Percentiles rank a stretch among this genome's conserved stretches.
Evolutionary conservation across 2,797 vertebrate genomes (phyloP).

Genomic region (Peromyscus attwateri): DNA sequence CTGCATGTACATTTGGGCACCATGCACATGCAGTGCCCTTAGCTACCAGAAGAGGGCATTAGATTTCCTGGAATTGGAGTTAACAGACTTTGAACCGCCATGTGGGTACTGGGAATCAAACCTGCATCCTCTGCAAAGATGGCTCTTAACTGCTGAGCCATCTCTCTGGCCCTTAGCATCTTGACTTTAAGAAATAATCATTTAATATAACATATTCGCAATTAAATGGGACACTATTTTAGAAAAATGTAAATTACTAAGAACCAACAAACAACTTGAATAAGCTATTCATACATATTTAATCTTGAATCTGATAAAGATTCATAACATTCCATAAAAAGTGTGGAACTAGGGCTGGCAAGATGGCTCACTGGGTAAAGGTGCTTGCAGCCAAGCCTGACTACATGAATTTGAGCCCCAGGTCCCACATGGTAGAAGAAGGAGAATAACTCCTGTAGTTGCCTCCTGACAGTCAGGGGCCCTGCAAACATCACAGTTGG

Average conservation of each 20-base stretch:
- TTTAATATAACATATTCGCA: neutral
- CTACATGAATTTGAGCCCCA: neutral
- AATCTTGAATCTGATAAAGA: neutral
- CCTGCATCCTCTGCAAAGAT: no score
- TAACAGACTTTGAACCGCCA: neutral
- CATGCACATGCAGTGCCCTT: no score
- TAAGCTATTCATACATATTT: neutral
- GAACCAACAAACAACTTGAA: neutral
- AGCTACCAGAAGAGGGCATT: no score
- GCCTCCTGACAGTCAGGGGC: neutral
- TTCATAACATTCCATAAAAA: neutral
- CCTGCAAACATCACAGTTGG: neutral
- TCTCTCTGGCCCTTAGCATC: neutral
- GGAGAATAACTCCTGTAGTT: neutral
- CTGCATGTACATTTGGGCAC: no score
- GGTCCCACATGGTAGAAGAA: neutral
- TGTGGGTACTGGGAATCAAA: no score
- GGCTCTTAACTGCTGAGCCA: no score
- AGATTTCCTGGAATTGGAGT: neutral
- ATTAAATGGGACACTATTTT: neutral
- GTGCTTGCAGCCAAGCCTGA: neutral
- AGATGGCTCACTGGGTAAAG: neutral
- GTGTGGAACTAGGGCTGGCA: neutral
- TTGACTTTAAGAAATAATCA: neutral
- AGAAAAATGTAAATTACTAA: neutral